Percentiles rank a stretch among this genome's conserved stretches.
phyloP scores from a whole-genome alignment of 1,140 invertebrate species.

The Calephelis nemesis region DNA sequence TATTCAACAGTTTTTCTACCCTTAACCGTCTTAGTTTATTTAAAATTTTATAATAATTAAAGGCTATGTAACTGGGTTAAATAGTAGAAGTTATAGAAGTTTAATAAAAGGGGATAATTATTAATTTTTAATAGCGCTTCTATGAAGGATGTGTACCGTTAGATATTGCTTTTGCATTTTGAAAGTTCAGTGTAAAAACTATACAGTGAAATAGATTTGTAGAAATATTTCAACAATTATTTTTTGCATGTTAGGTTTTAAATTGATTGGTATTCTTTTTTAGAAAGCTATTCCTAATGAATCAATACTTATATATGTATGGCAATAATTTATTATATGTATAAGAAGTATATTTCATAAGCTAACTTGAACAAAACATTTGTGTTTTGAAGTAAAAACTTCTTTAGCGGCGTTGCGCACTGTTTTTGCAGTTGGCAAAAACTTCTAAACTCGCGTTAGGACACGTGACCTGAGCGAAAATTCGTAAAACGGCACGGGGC shows the following conservation, averaged over 20 bases:
- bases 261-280: no score
- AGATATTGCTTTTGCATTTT: background rate
- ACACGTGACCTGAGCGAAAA: no score
- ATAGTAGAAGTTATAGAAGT: slow-evolving; percentile 4
- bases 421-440: no score
- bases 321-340: no score
- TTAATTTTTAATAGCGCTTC: background rate
- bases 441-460: no score
- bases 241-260: background rate
- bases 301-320: no score
- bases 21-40: slow-evolving; percentile 18
- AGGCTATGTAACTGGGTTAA: slow-evolving; percentile 16
- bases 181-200: background rate
- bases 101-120: background rate
- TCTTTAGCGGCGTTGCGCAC: no score
- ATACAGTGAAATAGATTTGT: background rate
- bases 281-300: no score
- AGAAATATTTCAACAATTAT: background rate
- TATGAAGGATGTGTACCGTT: background rate
- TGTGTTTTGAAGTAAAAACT: no score
- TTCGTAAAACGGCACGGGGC: no score
- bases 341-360: no score
- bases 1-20: slow-evolving; percentile 24
- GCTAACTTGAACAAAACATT: no score
- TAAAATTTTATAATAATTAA: slow-evolving; percentile 24